These are phyloP conservation scores for Serilophus lunatus DNA, from an alignment of 2,113 vertebrate species.

Conservation along the genomic window DNA sequence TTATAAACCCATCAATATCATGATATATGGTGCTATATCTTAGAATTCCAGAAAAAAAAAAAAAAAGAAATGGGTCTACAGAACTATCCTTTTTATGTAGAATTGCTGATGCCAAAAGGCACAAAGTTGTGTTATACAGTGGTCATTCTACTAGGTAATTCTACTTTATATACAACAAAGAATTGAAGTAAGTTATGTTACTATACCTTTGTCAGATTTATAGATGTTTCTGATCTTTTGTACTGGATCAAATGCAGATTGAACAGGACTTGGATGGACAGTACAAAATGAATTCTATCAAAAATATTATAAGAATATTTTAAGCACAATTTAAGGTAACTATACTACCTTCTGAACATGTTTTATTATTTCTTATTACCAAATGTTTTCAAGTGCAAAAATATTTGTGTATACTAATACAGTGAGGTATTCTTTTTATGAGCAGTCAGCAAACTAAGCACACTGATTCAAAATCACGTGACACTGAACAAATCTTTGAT, in stretches of 20 bases:
- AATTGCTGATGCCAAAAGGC: neutral
- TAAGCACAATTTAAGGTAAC: neutral
- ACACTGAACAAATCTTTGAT: neutral
- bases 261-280: conserved; percentile 51
- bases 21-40: neutral
- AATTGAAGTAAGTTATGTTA: neutral
- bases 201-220: conserved; percentile 70
- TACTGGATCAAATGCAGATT: conserved; percentile 51
- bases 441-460: neutral
- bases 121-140: neutral
- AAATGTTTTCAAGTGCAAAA: neutral
- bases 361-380: neutral
- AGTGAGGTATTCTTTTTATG: neutral
- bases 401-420: neutral
- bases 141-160: too few species aligned
- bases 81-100: neutral
- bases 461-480: neutral
- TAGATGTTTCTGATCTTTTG: neutral
- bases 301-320: conserved; percentile 27
- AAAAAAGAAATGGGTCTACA: neutral
- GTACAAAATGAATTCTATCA: conserved; percentile 56
- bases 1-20: neutral
- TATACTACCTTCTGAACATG: neutral
- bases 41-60: neutral
- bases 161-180: neutral